These are phyloP conservation scores for Graphium colonna DNA, from an alignment of 2,888 invertebrate species.

Conservation along the genomic window DNA sequence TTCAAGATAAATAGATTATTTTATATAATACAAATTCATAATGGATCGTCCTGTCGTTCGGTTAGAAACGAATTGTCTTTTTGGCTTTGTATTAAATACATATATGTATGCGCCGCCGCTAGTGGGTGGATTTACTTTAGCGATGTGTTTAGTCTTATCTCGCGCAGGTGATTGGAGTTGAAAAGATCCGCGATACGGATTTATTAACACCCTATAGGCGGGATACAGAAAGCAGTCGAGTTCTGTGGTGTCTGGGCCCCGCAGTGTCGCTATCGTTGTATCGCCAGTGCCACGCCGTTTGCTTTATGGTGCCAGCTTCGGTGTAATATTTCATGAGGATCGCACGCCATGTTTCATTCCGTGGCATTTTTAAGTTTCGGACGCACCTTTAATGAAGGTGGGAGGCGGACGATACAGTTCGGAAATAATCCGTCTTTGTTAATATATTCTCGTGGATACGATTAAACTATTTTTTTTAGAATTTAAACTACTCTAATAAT, in stretches of 20 bases:
- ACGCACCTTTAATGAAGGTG: constrained; percentile 69
- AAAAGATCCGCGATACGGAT: constrained; percentile 17
- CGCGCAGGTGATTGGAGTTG: constrained; percentile 12
- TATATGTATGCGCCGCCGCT: no score
- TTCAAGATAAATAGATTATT: background rate
- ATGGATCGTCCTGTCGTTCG: background rate
- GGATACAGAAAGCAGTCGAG: constrained; percentile 54
- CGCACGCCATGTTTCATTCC: constrained; percentile 78
- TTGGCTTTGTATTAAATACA: no score
- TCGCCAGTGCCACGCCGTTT: constrained; percentile 76
- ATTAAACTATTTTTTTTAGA: background rate
- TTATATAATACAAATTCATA: background rate
- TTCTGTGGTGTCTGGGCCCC: constrained; percentile 71
- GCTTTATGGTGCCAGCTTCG: constrained; percentile 78
- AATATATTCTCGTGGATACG: constrained; percentile 29
- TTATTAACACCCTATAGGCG: constrained; percentile 54
- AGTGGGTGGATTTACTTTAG: background rate
- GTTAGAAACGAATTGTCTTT: background rate
- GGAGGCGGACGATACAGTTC: constrained; percentile 64
- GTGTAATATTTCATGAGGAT: constrained; percentile 78
- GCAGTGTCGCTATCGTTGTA: constrained; percentile 79
- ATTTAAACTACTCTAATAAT: constrained; percentile 15
- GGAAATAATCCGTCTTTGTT: constrained; percentile 31
- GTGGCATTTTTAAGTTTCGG: constrained; percentile 72
- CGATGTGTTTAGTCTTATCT: constrained; percentile 13